A percentile compares a stretch with the other conserved stretches of the same genome.
Evolutionary conservation across 1,140 invertebrate species (phyloP).

Genomic region (Lasaia peninsularis): DNA sequence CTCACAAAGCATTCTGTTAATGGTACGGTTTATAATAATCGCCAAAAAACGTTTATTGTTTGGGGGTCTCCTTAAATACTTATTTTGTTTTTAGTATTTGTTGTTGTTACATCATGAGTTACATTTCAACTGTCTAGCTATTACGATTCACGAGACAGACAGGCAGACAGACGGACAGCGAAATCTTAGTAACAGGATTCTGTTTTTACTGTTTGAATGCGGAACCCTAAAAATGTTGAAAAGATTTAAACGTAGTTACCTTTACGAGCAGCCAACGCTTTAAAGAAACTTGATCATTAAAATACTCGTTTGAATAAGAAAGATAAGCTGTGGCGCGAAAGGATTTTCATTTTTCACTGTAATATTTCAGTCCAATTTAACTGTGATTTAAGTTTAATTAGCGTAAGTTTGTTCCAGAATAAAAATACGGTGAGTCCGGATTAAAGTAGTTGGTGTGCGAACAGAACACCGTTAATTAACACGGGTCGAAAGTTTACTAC

Average conservation of each 20-base stretch:
- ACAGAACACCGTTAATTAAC: neutral
- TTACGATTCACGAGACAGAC: too few relatives aligned
- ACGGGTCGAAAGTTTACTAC: neutral
- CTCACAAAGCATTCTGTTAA: too few relatives aligned
- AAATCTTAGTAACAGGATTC: too few relatives aligned
- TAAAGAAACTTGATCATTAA: slow-evolving; percentile 7
- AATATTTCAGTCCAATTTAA: slow-evolving; percentile 12
- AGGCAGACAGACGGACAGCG: too few relatives aligned
- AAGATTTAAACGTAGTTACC: neutral
- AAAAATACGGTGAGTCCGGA: neutral
- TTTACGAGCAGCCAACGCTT: neutral
- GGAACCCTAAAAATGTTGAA: neutral
- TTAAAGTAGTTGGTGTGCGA: neutral
- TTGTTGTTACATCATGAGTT: too few relatives aligned
- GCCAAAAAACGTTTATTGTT: too few relatives aligned
- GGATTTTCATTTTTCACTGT: neutral
- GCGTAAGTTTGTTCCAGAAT: neutral
- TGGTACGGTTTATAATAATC: too few relatives aligned
- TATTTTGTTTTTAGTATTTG: too few relatives aligned
- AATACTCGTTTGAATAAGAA: slow-evolving; percentile 8
- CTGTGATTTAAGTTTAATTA: slow-evolving; percentile 13
- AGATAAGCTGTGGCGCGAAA: slow-evolving; percentile 12
- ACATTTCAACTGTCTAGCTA: too few relatives aligned
- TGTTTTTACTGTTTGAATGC: too few relatives aligned
- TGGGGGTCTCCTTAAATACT: too few relatives aligned